A percentile compares a stretch with the other conserved stretches of the same genome.
Evolutionary conservation across 2,888 invertebrate genomes (phyloP).

Genomic region (Athripsodes cinereus): DNA sequence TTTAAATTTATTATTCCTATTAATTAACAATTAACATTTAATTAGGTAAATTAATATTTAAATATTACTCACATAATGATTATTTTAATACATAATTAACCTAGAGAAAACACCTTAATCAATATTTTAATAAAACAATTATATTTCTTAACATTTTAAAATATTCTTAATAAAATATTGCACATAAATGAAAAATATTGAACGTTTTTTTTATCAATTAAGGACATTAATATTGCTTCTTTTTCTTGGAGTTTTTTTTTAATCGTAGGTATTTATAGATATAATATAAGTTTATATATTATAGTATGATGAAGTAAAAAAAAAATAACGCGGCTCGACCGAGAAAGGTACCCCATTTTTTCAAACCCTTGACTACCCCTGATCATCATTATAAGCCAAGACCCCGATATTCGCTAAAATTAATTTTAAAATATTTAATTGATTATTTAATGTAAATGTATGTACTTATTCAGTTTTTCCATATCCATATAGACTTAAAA

Average conservation of each 20-base stretch:
- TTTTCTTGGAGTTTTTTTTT: too few relatives aligned
- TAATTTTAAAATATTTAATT: neutral
- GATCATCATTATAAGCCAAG: neutral
- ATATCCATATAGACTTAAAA: too few relatives aligned
- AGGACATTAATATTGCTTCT: too few relatives aligned
- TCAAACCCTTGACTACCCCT: neutral
- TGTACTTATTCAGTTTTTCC: too few relatives aligned
- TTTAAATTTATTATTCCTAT: neutral
- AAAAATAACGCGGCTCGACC: slow-evolving; percentile 20
- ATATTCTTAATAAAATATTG: slow-evolving; percentile 1
- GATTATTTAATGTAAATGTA: too few relatives aligned
- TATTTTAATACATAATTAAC: neutral
- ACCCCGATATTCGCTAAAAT: slow-evolving; percentile 9
- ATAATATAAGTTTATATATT: neutral
- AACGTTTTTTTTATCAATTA: too few relatives aligned
- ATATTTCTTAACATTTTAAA: neutral
- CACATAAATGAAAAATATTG: neutral
- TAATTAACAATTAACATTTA: neutral
- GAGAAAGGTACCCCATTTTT: slow-evolving; percentile 7
- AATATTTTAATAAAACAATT: neutral
- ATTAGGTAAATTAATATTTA: too few relatives aligned
- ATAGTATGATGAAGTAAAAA: neutral
- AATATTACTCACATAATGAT: neutral
- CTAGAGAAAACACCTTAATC: too few relatives aligned
- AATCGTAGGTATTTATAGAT: too few relatives aligned